Percentiles rank a stretch among this genome's conserved stretches.
phyloP scores from a whole-genome alignment of 2,797 vertebrate species.

The Siniperca scherzeri region DNA sequence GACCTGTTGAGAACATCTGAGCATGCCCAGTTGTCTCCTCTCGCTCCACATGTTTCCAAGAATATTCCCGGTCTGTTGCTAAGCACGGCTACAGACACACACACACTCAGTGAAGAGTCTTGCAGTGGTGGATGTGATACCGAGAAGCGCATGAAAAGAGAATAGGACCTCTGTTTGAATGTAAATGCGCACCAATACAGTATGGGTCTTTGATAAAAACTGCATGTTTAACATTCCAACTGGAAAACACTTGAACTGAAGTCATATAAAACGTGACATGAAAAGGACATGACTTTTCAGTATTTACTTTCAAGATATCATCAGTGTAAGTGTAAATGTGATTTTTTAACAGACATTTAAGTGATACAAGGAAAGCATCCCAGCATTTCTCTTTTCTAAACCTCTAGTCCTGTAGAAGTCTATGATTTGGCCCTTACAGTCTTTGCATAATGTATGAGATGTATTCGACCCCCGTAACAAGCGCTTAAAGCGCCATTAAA shows the following conservation, averaged over 20 bases:
- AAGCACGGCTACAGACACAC: conserved; percentile 32
- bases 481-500: conserved; percentile 35
- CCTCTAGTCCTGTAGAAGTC: background rate
- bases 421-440: background rate
- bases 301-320: background rate
- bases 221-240: background rate
- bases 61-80: conserved; percentile 69
- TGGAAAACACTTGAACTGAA: background rate
- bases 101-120: conserved; percentile 8
- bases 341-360: background rate
- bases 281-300: background rate
- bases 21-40: conserved; percentile 65
- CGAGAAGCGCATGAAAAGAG: conserved; percentile 10
- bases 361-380: background rate
- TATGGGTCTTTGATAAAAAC: background rate
- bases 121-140: conserved; percentile 12
- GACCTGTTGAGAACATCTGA: conserved; percentile 75
- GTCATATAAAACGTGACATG: background rate
- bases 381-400: background rate
- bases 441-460: conserved; percentile 9
- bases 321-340: background rate
- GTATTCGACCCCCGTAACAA: background rate
- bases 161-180: conserved; percentile 10
- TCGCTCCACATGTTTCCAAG: conserved; percentile 65
- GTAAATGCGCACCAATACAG: background rate